Evolutionary conservation across 1,140 invertebrate species (phyloP), one percentile per base, ranked within the genome.

Genomic region (Drosophila kanapiae): DNA sequence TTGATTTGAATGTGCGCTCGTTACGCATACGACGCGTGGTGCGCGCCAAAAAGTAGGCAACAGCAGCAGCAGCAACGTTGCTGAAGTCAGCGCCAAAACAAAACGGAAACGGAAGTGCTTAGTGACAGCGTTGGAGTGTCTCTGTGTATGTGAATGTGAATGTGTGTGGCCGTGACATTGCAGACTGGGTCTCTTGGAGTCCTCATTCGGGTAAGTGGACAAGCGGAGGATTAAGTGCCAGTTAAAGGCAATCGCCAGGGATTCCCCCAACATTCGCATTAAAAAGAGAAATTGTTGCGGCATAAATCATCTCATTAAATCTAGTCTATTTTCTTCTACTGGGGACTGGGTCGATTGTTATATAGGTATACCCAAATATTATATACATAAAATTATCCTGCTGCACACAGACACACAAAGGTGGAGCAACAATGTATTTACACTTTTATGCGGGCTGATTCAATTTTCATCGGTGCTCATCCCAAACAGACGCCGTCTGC

Each of bases 51-150:
- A 86, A 82, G 62, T 57, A 61, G 76, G 42, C 70, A 72, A 87
- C 67, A 51, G 14, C 31, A 75, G 14, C 31, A 75, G 57, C 33
- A 37, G 51, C 16, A 16, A 18, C 53, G 35, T 23, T 53, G 51
- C 51, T 56, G 64, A 53, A 59, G 18, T 38, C 51, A 72, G 69
- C 14, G n/a, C 42, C 56, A 82, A 64, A 63, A 77, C 60, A 78
- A 78, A 78, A 48, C 84, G 84, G 84, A 87, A 87, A 84, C 82
- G 82, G 86, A 91, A 78, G 76, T 91, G 72, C 80, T 87, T 87
- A 82, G 71, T 77, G 65, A 75, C 47, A 62, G 37, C 61, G 56
- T 9, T 38, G 57, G 40, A 48, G 62, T 64, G 61, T 51, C 49
- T 27, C 35, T 43, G 51, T 61, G 54, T 65, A 23, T 35, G 33